Evolutionary conservation across 2,797 vertebrate species (phyloP).

Genomic region (Percopsis omiscomaycus): DNA sequence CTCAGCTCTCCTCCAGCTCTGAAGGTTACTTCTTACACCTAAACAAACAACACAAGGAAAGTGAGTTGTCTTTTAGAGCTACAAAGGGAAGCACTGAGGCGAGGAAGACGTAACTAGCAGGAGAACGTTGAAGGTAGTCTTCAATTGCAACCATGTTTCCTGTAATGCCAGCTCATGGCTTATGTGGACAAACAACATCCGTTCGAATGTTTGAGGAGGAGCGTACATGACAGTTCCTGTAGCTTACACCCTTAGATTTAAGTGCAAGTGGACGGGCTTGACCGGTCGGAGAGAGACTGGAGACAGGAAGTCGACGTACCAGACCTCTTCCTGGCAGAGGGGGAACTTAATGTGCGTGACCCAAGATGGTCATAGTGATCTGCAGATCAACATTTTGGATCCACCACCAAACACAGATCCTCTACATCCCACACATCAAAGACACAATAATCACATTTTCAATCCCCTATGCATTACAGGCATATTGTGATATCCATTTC

Average conservation of each 20-base stretch:
- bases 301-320: constrained; percentile 28
- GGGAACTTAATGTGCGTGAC: not conserved
- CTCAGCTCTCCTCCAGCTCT: too few species aligned
- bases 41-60: too few species aligned
- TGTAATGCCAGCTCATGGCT: not conserved
- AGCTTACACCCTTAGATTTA: constrained; percentile 9
- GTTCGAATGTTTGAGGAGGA: constrained; percentile 17
- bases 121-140: too few species aligned
- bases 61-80: too few species aligned
- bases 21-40: too few species aligned
- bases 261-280: not conserved
- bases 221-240: constrained; percentile 23
- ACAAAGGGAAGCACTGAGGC: too few species aligned
- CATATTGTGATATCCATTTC: too few species aligned
- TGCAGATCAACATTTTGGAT: not conserved
- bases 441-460: not conserved
- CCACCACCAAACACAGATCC: not conserved
- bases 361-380: constrained; percentile 1
- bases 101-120: too few species aligned
- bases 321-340: not conserved
- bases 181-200: constrained; percentile 40
- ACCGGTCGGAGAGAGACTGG: constrained; percentile 10
- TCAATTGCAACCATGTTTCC: not conserved
- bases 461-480: too few species aligned
- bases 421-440: too few species aligned